phyloP scores from a whole-genome alignment of 35 echinoderm and acorn worm species.

The Ophioderma brevispina region DNA sequence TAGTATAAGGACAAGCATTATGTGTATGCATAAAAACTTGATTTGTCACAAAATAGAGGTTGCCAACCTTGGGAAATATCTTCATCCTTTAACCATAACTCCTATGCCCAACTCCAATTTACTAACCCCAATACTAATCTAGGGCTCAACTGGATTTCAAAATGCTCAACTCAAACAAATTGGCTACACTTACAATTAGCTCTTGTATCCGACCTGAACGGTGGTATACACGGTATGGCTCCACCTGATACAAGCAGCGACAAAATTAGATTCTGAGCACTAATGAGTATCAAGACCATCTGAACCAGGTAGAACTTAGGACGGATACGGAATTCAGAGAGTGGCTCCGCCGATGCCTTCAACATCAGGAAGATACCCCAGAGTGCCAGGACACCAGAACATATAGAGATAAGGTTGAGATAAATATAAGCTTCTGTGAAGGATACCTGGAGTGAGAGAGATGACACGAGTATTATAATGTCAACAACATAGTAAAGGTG shows the following conservation, averaged over 20 bases:
- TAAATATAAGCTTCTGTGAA: constrained; percentile 74
- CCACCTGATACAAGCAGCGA: constrained; percentile 30
- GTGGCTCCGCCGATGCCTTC: constrained; percentile 60
- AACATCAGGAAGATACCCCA: constrained; percentile 84
- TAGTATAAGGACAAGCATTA: too few relatives aligned
- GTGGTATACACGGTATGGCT: constrained; percentile 66
- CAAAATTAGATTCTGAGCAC: constrained; percentile 65
- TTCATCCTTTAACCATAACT: too few relatives aligned
- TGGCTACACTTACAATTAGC: constrained; percentile 75
- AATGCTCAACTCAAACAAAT: neutral
- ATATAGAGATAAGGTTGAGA: constrained; percentile 62
- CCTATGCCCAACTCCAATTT: too few relatives aligned
- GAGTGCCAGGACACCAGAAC: constrained; percentile 77
- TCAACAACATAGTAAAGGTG: too few relatives aligned
- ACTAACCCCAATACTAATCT: too few relatives aligned
- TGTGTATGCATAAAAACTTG: too few relatives aligned
- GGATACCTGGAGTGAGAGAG: neutral
- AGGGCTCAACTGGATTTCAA: neutral
- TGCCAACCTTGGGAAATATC: too few relatives aligned
- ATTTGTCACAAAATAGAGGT: too few relatives aligned
- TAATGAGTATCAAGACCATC: constrained; percentile 75
- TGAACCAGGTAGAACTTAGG: constrained; percentile 90
- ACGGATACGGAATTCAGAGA: constrained; percentile 59
- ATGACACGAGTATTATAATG: too few relatives aligned
- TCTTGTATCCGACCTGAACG: constrained; percentile 64